Percentiles rank a stretch among this genome's conserved stretches.
phyloP scores from a whole-genome alignment of 2,888 invertebrate species.

The Thecophora atra region DNA sequence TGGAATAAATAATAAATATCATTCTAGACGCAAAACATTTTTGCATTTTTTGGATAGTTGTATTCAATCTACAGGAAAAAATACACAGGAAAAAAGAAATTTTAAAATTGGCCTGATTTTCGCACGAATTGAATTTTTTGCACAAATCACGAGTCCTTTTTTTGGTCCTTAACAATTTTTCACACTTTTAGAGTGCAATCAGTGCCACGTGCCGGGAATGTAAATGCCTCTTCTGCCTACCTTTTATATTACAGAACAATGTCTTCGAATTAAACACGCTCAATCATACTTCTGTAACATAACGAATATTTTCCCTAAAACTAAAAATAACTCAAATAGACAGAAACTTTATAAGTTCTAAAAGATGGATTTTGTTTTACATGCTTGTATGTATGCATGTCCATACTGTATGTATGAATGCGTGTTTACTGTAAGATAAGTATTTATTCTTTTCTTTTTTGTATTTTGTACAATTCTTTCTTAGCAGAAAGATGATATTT shows the following conservation, averaged over 20 bases:
- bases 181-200: slow-evolving; percentile 50
- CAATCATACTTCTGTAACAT: slow-evolving; percentile 39
- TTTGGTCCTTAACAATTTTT: slow-evolving; percentile 43
- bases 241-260: slow-evolving; percentile 8
- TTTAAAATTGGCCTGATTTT: slow-evolving; percentile 40
- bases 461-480: too few relatives aligned
- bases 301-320: background rate
- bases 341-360: background rate
- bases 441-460: too few relatives aligned
- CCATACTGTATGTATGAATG: too few relatives aligned
- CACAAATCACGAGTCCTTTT: slow-evolving; percentile 27
- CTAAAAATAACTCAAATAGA: background rate
- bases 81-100: background rate
- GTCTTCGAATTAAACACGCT: slow-evolving; percentile 44
- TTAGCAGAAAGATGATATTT: too few relatives aligned
- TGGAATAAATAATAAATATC: too few relatives aligned
- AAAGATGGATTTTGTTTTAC: background rate
- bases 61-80: too few relatives aligned
- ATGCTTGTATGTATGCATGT: background rate
- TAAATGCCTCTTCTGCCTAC: slow-evolving; percentile 30
- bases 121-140: slow-evolving; percentile 47
- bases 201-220: slow-evolving; percentile 45
- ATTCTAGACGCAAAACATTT: too few relatives aligned
- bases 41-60: too few relatives aligned
- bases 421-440: too few relatives aligned